Evolutionary conservation across 2,888 invertebrate species (phyloP), one percentile per base, ranked within the genome.

Genomic region (Uropetala carovei): DNA sequence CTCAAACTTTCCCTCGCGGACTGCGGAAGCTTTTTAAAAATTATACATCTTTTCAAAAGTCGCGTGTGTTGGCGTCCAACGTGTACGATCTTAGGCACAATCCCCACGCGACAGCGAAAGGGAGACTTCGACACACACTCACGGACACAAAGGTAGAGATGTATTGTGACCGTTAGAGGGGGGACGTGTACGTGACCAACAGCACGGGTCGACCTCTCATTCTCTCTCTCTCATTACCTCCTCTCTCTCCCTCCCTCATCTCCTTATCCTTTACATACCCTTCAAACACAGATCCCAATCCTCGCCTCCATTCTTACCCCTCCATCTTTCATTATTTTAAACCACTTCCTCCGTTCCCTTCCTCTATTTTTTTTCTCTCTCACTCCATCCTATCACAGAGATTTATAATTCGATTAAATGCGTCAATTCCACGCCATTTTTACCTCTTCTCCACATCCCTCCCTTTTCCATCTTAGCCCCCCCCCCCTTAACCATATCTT

Each of bases 331-430:
- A 7, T n/a, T 16, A 10, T 18, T 5, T n/a, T n/a, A n/a, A 64
- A 4, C 64, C 64, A 64, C 64, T n/a, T n/a, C 7, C 7, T n/a
- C n/a, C 64, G 5, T 11, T 16, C 64, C 64, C 64, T 64, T 43
- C 82, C 82, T 43, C 30, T 43, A 1, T 3, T 43, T 43, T 43
- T 43, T 14, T 22, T 1, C 83, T n/a, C n/a, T n/a, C n/a, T n/a
- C n/a, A n/a, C 56, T 57, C 83, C 82, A 30, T 18, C 11, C 56
- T 18, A 57, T 16, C 43, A 43, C 30, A 43, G 83, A 56, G 56
- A 57, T 83, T 83, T 83, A 83, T 83, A 43, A 83, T 83, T 83
- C 43, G n/a, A 83, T 83, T 83, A 83, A 83, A 83, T 57, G 83
- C 57, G 11, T 11, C 82, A 8, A 30, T 13, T 16, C 82, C 82